Base-by-base conservation (phyloP, 2,113 vertebrate species). In the Pagrus major region DNA sequence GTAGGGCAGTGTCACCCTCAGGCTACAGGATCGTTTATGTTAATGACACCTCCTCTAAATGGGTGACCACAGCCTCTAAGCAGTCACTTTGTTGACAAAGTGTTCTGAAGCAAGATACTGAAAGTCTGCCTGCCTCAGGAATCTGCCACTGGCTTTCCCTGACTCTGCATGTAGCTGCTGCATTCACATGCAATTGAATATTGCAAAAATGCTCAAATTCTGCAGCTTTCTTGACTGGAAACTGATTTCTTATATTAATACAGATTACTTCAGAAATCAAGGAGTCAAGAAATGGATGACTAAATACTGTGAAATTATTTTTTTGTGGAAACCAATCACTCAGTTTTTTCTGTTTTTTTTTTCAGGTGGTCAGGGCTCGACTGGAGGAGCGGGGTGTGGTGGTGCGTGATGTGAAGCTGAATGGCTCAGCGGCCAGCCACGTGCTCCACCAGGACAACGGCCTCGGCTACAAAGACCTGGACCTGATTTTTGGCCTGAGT, bases 381-480 rank as follows among this genome's bases (percentile, higher is more conserved):
- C 94, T 99, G 89, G 96, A 98, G 89, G 94, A 97, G 83, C 93
- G 92, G 18, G 97, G 97, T 0, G 92, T 98, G 6, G 0, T 1
- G 0, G 96, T 99, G 0, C 96, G 96, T 2, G 92, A 97, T 0
- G 97, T 99, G 1, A 93, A 97, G 71, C 76, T 99, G 42, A 98
- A 99, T 0, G 97, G 97, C 67, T 99, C 97, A 0, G 97, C 97
- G 0, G 97, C 97, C n/a, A 99, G 97, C 51, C 96, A 99, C 0
- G 96, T 98, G 39, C 94, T 99, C 0, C 96, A 98, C 54, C 95
- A 97, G 16, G 97, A 98, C 86, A 98, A 96, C 0, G 97, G 97
- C 83, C 88, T 98, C 60, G 97, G 97, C 20, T 98, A 98, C 93
- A 97, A 99, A 87, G 97, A 99, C 92, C 93, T 99, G 80, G 97